Conservation (phyloP, 2,113 vertebrate species). For the Acrocephalus kingi region DNA sequence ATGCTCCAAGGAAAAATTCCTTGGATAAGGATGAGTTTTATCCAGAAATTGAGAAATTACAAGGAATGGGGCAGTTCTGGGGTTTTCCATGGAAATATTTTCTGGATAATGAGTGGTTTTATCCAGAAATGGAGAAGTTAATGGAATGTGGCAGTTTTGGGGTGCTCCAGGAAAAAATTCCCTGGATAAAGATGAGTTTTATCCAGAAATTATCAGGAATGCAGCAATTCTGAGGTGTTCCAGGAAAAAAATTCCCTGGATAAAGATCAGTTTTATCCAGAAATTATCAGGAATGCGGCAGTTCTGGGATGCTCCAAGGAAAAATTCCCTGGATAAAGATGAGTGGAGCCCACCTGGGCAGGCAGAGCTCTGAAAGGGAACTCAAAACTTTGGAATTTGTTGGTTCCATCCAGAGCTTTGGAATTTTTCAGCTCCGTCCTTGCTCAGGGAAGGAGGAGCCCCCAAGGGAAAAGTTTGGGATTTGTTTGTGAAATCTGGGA, state of each 20-base stretch:
- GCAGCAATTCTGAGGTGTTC: rapidly evolving
- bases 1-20: too few species aligned
- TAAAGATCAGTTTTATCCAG: background rate
- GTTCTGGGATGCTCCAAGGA: background rate
- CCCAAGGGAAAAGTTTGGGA: background rate
- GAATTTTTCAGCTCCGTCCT: background rate
- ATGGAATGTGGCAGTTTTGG: too few species aligned
- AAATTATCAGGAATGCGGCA: background rate
- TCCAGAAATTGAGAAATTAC: too few species aligned
- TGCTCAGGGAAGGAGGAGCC: background rate
- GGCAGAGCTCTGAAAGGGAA: rapidly evolving
- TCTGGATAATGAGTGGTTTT: too few species aligned
- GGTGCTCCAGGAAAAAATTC: too few species aligned
- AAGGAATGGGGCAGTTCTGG: too few species aligned
- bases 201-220: too few species aligned
- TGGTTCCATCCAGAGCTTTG: background rate
- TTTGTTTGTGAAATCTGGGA: background rate
- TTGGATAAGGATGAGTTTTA: too few species aligned
- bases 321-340: background rate
- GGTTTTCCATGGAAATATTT: too few species aligned
- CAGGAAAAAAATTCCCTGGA: background rate
- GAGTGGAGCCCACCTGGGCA: background rate
- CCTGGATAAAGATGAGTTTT: too few species aligned
- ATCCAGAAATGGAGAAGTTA: too few species aligned
- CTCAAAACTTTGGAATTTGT: background rate